phyloP scores from a whole-genome alignment of 37 sponge, comb jelly and placozoan species.

The Cliona cf. orientalis region DNA sequence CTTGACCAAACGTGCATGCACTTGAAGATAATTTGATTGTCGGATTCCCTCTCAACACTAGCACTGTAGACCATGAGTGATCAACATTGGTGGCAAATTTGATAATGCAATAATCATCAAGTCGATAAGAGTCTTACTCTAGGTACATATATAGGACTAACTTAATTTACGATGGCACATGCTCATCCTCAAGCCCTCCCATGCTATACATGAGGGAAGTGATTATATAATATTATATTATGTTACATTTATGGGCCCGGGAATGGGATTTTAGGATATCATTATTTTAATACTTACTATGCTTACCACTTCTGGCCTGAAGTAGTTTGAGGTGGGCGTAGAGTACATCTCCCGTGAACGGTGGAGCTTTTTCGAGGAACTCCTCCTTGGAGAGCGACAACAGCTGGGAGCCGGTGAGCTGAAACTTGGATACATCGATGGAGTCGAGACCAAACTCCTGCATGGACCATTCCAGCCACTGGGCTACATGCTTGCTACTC shows the following conservation, averaged over 20 bases:
- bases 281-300: neutral
- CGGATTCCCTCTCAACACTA: too few species aligned
- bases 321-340: conserved; percentile 61
- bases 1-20: too few species aligned
- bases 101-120: too few species aligned
- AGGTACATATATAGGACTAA: too few species aligned
- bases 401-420: conserved; percentile 62
- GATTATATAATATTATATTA: neutral
- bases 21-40: too few species aligned
- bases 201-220: too few species aligned
- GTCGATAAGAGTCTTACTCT: too few species aligned
- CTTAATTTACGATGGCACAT: too few species aligned
- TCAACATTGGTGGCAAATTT: too few species aligned
- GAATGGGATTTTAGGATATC: neutral
- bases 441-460: conserved; percentile 64
- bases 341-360: conserved; percentile 77
- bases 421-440: conserved; percentile 48
- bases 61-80: too few species aligned
- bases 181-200: too few species aligned
- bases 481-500: conserved; percentile 55
- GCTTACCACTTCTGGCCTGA: conserved; percentile 28
- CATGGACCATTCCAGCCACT: conserved; percentile 76
- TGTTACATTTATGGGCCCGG: neutral
- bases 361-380: conserved; percentile 60
- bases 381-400: conserved; percentile 61